phyloP scores from a whole-genome alignment of 2,797 vertebrate species.

The Vultur gryphus region DNA sequence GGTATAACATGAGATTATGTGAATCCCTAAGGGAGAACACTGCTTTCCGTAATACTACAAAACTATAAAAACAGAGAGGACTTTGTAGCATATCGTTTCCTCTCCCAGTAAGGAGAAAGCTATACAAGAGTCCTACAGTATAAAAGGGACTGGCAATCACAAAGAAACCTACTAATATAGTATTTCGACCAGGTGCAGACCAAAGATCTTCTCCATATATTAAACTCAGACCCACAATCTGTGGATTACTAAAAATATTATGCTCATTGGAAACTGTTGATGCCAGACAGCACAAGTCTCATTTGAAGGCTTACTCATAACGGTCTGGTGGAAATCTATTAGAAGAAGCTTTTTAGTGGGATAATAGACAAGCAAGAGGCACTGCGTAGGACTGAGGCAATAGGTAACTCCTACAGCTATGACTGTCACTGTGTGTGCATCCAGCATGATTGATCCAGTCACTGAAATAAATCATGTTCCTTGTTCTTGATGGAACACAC shows the following conservation, averaged over 20 bases:
- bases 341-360: background rate
- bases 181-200: fast-evolving
- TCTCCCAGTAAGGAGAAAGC: background rate
- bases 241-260: background rate
- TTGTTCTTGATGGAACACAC: background rate
- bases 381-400: background rate
- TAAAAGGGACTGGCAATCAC: background rate
- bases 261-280: background rate
- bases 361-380: background rate
- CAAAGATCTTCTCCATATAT: background rate
- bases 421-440: background rate
- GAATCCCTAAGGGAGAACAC: background rate
- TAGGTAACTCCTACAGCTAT: background rate
- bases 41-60: background rate
- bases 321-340: background rate
- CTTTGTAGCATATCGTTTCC: background rate
- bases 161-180: background rate
- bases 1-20: background rate
- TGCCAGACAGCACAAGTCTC: background rate
- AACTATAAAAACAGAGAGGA: background rate
- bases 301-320: background rate
- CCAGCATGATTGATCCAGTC: background rate
- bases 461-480: background rate
- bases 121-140: background rate
- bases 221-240: background rate